Evolutionary conservation across 2,888 invertebrate genomes (phyloP), one percentile per base, ranked within the genome.

Genomic region (Oscheius myriophilus): DNA sequence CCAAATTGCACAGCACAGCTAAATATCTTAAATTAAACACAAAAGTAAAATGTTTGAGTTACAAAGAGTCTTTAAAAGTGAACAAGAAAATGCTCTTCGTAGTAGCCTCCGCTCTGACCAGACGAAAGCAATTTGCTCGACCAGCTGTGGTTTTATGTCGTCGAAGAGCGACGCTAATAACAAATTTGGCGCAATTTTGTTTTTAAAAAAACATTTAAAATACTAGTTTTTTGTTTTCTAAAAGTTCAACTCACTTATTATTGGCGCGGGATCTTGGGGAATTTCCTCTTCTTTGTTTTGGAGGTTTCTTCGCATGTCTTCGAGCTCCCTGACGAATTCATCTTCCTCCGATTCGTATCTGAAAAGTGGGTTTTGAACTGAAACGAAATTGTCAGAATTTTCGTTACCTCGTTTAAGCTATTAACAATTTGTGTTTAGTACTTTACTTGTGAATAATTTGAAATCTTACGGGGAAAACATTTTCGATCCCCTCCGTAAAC

Each of bases 321-420:
- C 84, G 51, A 84, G 61, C 66, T 84, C 84, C 25, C 82, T 73
- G 58, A 85, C 69, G 58, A 83, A 84, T 55, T 83, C 84, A 43
- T 84, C 84, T 66, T 84, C 84, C 64, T 82, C 84, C 2, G 82
- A 78, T 66, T 84, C 83, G 69, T 84, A 84, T 70, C 84, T 84
- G 49, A 45, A 61, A 45, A 58, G 16, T 25, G 3, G 11, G n/a
- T 54, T 33, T 25, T 14, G 9, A 33, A 33, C 9, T 33, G 33
- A 33, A 33, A 33, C 3, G 33, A 6, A 33, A 33, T 3, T 33
- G n/a, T n/a, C n/a, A n/a, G n/a, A n/a, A n/a, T n/a, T n/a, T n/a
- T n/a, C n/a, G n/a, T n/a, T n/a, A n/a, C n/a, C n/a, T n/a, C n/a
- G n/a, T n/a, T n/a, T n/a, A n/a, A n/a, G n/a, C n/a, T n/a, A n/a